phyloP scores from a whole-genome alignment of 2,113 vertebrate genomes.

The Candoia aspera region DNA sequence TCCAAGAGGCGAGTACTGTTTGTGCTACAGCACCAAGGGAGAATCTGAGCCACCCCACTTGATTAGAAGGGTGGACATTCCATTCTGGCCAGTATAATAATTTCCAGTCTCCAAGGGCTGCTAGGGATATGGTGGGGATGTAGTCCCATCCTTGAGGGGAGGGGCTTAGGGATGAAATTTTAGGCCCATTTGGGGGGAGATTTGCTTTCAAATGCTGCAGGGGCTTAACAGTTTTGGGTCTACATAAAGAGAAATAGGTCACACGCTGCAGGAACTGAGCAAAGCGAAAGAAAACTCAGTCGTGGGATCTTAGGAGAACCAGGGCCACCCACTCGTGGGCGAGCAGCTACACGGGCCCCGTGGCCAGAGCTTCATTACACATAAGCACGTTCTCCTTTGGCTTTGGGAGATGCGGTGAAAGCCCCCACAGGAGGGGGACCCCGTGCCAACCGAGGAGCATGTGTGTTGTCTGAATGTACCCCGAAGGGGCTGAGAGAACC shows the following conservation, averaged over 20 bases:
- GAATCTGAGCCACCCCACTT: background rate
- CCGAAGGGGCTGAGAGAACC: background rate
- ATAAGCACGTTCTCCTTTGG: background rate
- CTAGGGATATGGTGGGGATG: background rate
- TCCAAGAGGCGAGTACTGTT: background rate
- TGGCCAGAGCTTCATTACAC: background rate
- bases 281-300: background rate
- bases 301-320: background rate
- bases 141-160: background rate
- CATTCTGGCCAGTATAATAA: background rate
- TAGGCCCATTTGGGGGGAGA: background rate
- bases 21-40: background rate
- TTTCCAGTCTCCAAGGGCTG: background rate
- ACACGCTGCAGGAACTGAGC: background rate
- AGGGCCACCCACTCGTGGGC: background rate
- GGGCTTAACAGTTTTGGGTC: background rate
- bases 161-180: background rate
- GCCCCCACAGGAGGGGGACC: background rate
- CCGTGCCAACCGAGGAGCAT: background rate
- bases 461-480: background rate
- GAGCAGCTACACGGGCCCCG: too few relatives aligned
- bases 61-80: background rate
- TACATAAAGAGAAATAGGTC: background rate
- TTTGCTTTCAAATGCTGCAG: background rate
- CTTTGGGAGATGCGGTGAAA: background rate